A percentile compares a stretch with the other conserved stretches of the same genome.
Evolutionary conservation across 2,888 invertebrate genomes (phyloP).

Genomic region (Apamea crenata): DNA sequence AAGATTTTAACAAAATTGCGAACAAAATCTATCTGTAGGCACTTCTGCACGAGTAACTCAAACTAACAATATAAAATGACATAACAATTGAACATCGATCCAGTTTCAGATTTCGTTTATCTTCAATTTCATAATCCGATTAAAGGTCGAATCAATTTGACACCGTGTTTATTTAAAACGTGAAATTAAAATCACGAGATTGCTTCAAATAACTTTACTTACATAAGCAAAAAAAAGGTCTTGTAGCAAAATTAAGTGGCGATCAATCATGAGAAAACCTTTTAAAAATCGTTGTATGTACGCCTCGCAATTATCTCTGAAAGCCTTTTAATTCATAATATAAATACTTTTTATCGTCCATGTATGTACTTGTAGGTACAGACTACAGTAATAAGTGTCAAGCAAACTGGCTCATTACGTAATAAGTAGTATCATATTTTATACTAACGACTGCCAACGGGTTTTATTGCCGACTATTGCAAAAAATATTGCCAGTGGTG

Average conservation of each 20-base stretch:
- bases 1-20: not conserved
- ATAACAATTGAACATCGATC: slow-evolving; percentile 35
- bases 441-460: slow-evolving; percentile 62
- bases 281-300: slow-evolving; percentile 14
- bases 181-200: slow-evolving; percentile 50
- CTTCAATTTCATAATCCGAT: slow-evolving; percentile 46
- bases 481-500: slow-evolving; percentile 57
- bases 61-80: slow-evolving; percentile 30
- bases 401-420: slow-evolving; percentile 62
- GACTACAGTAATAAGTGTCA: slow-evolving; percentile 58
- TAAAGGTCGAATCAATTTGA: slow-evolving; percentile 32
- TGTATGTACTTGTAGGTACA: slow-evolving; percentile 22
- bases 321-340: slow-evolving; percentile 35
- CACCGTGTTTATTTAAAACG: slow-evolving; percentile 34
- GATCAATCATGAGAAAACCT: slow-evolving; percentile 37
- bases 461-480: slow-evolving; percentile 62
- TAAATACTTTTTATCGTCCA: slow-evolving; percentile 29
- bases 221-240: slow-evolving; percentile 29
- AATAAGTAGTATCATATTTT: slow-evolving; percentile 65
- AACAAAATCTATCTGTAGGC: not conserved
- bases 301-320: slow-evolving; percentile 26
- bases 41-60: slow-evolving; percentile 3
- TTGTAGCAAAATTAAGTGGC: slow-evolving; percentile 25
- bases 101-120: slow-evolving; percentile 19
- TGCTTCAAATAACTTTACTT: slow-evolving; percentile 28